Evolutionary conservation across 2,113 vertebrate species (phyloP).

Genomic region (Rutilus rutilus): DNA sequence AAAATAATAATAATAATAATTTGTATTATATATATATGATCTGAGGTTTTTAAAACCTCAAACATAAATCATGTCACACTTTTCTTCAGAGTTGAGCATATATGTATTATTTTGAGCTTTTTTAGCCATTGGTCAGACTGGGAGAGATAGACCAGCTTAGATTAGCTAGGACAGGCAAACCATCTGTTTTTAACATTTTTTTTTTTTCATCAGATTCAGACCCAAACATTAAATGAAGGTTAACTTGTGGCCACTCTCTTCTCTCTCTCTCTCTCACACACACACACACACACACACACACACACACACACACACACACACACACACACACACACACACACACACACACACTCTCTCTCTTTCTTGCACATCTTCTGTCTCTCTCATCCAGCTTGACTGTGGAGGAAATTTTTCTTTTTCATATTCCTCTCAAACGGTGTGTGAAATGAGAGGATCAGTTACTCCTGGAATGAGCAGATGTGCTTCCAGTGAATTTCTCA

Average conservation of each 20-base stretch:
- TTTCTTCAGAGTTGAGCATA: too few relatives aligned
- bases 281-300: background rate
- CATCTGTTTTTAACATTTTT: background rate
- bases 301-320: too few relatives aligned
- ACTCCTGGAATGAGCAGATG: constrained; percentile 51
- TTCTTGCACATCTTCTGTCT: background rate
- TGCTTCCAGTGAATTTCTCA: constrained; percentile 33
- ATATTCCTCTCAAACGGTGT: constrained; percentile 54
- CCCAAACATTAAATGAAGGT: background rate
- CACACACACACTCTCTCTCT: background rate
- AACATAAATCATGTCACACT: too few relatives aligned
- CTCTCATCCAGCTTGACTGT: constrained; percentile 25
- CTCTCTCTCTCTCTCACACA: background rate
- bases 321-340: too few relatives aligned
- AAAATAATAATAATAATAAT: too few relatives aligned
- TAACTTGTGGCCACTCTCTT: background rate
- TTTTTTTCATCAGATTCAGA: background rate
- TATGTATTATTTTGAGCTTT: too few relatives aligned
- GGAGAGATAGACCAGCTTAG: background rate
- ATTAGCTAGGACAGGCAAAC: background rate
- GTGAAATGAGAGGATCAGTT: constrained; percentile 56
- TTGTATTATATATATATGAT: too few relatives aligned
- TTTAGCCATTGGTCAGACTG: background rate
- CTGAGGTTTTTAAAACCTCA: too few relatives aligned
- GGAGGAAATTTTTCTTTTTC: constrained; percentile 27